Evolutionary conservation across 2,797 vertebrate genomes (phyloP), one percentile per base, ranked within the genome.

Genomic region (Hylomyscus alleni): DNA sequence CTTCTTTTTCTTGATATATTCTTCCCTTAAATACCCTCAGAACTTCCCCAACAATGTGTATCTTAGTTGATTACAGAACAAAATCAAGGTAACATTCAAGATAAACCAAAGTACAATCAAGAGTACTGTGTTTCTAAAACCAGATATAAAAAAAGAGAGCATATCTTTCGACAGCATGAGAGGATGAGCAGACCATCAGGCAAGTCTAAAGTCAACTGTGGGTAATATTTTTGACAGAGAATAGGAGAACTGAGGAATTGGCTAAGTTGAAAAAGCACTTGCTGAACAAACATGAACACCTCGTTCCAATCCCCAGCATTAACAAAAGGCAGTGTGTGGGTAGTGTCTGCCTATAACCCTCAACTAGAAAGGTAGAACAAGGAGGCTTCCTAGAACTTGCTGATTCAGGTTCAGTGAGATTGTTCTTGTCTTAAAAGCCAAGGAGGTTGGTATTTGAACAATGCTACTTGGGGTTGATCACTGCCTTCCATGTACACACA

Each of bases 291-390:
- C 12, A 6, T 44, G 73, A 50, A 5, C 1, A 47, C 40, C 19
- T 14, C 1, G 11, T 20, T 76, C 31, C 0, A 22, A n/a, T 50
- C 40, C 9, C 15, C 19, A 76, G 17, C 11, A 11, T 31, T 14
- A 31, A 50, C 26, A 22, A 26, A 62, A 77, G 40, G 40, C 13
- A 20, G 7, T 47, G 7, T 50, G 12, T 6, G 29, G 37, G 5
- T 34, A 1, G 0, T 44, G 3, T 8, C 9, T 26, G 6, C 37
- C 2, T 47, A 3, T 62, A 60, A 77, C 44, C 13, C 13, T 14
- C 24, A 47, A 20, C 40, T 17, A 26, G 54, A 47, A 11, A 60
- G 19, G 6, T 47, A 60, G 54, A 14, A 54, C 31, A 6, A 24
- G 56, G 56, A 77, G 4, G 20, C 6, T n/a, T 3, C 40, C 17